Conservation (phyloP, 2,797 vertebrate species). For the Coreius guichenoti region DNA sequence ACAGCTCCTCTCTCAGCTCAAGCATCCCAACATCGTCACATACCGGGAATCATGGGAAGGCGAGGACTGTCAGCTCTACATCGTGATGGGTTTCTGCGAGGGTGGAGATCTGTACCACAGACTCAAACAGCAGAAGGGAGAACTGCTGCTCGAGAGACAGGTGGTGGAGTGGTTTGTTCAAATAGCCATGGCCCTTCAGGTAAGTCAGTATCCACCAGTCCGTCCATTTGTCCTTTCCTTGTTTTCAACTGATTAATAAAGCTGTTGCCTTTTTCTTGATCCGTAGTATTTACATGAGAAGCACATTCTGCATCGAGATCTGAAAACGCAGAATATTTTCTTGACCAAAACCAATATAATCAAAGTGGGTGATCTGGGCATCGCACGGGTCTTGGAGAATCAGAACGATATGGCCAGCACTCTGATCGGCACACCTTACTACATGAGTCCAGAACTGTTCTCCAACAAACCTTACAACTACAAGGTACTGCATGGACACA, state of each 20-base stretch:
- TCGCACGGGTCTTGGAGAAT: conserved; percentile 92
- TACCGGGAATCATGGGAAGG: conserved; percentile 98
- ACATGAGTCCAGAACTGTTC: conserved; percentile 98
- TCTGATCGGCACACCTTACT: conserved; percentile 96
- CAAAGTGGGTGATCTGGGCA: conserved; percentile 98
- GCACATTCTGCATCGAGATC: conserved; percentile 93
- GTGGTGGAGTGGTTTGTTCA: conserved; percentile 99
- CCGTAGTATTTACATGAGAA: conserved; percentile 95
- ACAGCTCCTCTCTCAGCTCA: conserved; percentile 89
- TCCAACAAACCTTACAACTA: conserved; percentile 97
- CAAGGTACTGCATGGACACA: conserved; percentile 82
- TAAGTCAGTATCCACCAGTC: conserved; percentile 57
- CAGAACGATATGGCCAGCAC: conserved; percentile 98
- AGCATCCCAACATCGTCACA: conserved; percentile 96
- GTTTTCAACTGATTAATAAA: neutral
- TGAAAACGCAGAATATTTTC: conserved; percentile 99
- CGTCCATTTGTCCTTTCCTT: neutral
- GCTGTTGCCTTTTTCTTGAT: neutral
- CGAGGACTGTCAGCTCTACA: conserved; percentile 89
- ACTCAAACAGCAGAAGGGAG: conserved; percentile 92
- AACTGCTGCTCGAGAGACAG: conserved; percentile 89
- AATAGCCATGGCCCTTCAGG: conserved; percentile 98
- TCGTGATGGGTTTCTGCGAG: conserved; percentile 98
- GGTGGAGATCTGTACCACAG: conserved; percentile 96
- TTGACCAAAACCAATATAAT: conserved; percentile 95